These are phyloP conservation scores for Cephonodes hylas DNA, from an alignment of 2,888 invertebrate species.

Conservation along the genomic window DNA sequence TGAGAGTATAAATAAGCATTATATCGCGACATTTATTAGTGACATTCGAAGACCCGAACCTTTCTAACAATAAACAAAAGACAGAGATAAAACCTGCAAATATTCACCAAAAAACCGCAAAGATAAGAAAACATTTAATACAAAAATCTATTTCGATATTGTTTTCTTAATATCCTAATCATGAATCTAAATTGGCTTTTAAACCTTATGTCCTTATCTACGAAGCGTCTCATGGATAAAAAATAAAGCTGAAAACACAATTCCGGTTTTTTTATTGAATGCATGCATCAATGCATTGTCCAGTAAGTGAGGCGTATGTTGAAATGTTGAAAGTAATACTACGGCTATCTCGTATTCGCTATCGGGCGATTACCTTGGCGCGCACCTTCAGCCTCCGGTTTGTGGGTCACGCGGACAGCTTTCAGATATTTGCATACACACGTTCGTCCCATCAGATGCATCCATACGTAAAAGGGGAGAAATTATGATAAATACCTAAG, in stretches of 20 bases:
- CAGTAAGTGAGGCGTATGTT: conserved; percentile 12
- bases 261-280: neutral
- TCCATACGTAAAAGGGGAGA: conserved; percentile 37
- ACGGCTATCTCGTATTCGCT: conserved; percentile 42
- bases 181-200: too few species aligned
- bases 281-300: neutral
- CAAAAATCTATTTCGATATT: too few species aligned
- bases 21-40: too few species aligned
- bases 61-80: too few species aligned
- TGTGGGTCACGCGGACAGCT: conserved; percentile 64
- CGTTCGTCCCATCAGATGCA: conserved; percentile 30
- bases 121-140: too few species aligned
- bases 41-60: too few species aligned
- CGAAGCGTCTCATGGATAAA: too few species aligned
- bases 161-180: too few species aligned
- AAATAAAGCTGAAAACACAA: neutral
- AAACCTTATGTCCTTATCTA: too few species aligned
- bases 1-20: too few species aligned
- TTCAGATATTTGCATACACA: conserved; percentile 63
- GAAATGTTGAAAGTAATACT: conserved; percentile 8
- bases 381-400: conserved; percentile 44
- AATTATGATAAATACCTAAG: conserved; percentile 21
- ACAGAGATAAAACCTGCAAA: too few species aligned
- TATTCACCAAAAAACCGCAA: too few species aligned
- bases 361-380: conserved; percentile 29